These are phyloP conservation scores for Heliconius charithonia DNA, from an alignment of 2,888 invertebrate genomes.

Conservation along the genomic window DNA sequence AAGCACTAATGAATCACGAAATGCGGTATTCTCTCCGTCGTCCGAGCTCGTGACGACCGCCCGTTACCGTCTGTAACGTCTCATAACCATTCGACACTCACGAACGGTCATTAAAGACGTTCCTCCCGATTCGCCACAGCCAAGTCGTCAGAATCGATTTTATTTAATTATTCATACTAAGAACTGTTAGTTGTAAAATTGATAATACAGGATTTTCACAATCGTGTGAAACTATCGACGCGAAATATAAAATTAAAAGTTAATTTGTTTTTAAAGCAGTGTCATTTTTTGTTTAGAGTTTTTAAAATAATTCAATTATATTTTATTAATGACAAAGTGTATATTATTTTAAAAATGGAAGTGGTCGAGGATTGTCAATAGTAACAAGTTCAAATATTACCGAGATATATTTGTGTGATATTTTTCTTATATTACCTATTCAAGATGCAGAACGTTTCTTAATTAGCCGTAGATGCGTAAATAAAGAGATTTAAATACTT, in stretches of 20 bases:
- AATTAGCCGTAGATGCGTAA: no score
- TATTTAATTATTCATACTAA: conserved; percentile 32
- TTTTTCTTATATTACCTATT: no score
- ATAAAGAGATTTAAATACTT: no score
- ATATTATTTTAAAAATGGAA: no score
- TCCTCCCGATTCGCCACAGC: conserved; percentile 19
- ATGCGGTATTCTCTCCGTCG: background rate
- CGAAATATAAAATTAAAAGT: background rate
- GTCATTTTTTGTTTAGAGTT: background rate
- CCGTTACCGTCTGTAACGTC: conserved; percentile 20
- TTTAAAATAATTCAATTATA: no score
- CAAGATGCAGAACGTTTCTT: no score
- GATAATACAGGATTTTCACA: conserved; percentile 18
- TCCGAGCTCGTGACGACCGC: background rate
- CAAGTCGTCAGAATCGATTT: conserved; percentile 34
- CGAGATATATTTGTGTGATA: no score
- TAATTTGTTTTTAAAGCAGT: background rate
- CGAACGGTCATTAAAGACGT: conserved; percentile 18
- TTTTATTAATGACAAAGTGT: background rate
- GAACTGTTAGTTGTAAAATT: conserved; percentile 23
- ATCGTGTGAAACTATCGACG: conserved; percentile 34
- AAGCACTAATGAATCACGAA: background rate
- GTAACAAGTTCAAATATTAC: no score
- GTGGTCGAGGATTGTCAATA: no score
- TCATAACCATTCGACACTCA: conserved; percentile 25